phyloP scores from a whole-genome alignment of 1,140 invertebrate genomes.

The Rhagoletis zephyria region DNA sequence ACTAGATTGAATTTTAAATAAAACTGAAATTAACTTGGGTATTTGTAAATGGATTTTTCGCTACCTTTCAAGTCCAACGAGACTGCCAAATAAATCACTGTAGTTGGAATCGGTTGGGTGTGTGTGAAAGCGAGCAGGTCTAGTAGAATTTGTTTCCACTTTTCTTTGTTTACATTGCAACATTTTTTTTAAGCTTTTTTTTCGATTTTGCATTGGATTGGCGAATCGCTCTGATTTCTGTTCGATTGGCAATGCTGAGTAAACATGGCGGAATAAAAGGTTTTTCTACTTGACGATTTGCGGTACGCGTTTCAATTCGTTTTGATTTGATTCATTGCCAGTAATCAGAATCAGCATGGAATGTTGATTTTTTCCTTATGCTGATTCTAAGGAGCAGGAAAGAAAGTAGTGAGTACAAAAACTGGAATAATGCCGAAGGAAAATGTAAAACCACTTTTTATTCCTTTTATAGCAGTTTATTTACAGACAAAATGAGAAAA shows the following conservation, averaged over 20 bases:
- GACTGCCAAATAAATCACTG: not conserved
- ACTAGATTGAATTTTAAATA: conserved; percentile 58
- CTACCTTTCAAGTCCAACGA: not conserved
- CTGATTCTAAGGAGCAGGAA: not conserved
- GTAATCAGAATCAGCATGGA: conserved; percentile 38
- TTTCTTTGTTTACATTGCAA: conserved; percentile 29
- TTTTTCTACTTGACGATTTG: conserved; percentile 71
- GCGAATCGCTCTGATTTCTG: not conserved
- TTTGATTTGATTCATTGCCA: conserved; percentile 52
- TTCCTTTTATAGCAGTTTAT: not conserved
- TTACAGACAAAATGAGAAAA: conserved; percentile 49
- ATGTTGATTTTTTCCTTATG: not conserved
- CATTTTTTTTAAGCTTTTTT: conserved; percentile 13
- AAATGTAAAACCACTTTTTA: not conserved
- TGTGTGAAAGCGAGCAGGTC: not conserved
- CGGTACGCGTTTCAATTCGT: not conserved
- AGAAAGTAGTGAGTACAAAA: not conserved
- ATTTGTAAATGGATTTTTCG: conserved; percentile 55
- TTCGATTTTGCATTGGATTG: not conserved
- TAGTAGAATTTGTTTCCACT: not conserved
- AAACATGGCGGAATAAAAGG: conserved; percentile 72
- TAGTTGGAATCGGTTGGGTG: not conserved
- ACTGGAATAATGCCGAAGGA: not conserved
- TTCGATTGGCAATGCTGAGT: conserved; percentile 61
- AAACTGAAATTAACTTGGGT: conserved; percentile 57